phyloP scores from a whole-genome alignment of 1,140 invertebrate genomes.

The Hyles euphorbiae region DNA sequence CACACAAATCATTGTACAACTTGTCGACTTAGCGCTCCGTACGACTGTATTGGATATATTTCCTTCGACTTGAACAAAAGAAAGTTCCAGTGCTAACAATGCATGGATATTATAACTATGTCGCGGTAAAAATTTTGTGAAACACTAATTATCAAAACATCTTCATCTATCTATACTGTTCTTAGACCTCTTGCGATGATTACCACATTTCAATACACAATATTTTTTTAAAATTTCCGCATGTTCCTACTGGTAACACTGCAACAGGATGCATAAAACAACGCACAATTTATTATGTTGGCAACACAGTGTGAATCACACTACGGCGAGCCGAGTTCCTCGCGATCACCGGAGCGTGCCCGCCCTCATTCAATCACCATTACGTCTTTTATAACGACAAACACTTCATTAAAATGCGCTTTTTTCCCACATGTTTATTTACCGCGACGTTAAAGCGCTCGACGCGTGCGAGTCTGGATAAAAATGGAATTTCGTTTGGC shows the following conservation, averaged over 20 bases:
- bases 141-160: too few relatives aligned
- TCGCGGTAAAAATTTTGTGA: too few relatives aligned
- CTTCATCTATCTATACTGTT: too few relatives aligned
- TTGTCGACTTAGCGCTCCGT: too few relatives aligned
- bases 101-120: too few relatives aligned
- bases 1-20: too few relatives aligned
- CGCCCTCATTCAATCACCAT: constrained; percentile 47
- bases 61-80: too few relatives aligned
- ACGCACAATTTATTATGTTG: constrained; percentile 20
- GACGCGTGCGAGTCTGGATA: not conserved
- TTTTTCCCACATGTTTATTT: constrained; percentile 25
- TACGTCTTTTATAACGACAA: constrained; percentile 35
- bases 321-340: constrained; percentile 16
- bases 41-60: too few relatives aligned
- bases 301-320: constrained; percentile 29
- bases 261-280: constrained; percentile 5
- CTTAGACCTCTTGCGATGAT: too few relatives aligned
- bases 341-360: constrained; percentile 22
- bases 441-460: not conserved
- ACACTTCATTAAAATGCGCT: constrained; percentile 31
- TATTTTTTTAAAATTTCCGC: not conserved
- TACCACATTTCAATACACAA: too few relatives aligned
- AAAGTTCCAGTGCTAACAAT: too few relatives aligned
- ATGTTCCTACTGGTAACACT: not conserved
- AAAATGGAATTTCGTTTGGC: too few relatives aligned